phyloP scores from a whole-genome alignment of 2,113 vertebrate species.

The Salvelinus fontinalis region DNA sequence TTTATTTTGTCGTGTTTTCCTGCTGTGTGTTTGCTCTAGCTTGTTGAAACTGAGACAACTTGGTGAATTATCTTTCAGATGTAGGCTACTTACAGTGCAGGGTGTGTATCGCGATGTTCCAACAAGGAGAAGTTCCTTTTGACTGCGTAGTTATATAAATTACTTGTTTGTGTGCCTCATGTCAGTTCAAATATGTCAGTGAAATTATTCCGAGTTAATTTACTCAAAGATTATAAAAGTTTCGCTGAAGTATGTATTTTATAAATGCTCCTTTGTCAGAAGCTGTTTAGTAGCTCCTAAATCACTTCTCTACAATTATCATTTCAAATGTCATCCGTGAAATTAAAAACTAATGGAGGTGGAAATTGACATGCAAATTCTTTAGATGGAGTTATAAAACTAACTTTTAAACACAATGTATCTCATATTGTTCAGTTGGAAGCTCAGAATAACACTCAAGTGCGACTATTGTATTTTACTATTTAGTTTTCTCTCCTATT shows the following conservation, averaged over 20 bases:
- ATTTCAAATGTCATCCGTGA: not conserved
- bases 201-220: not conserved
- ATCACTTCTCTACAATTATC: not conserved
- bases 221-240: too few species aligned
- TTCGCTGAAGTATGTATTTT: not conserved
- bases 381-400: not conserved
- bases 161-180: not conserved
- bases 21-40: slow-evolving; percentile 30
- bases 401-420: not conserved
- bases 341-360: not conserved
- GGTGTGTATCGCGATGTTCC: slow-evolving; percentile 36
- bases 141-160: not conserved
- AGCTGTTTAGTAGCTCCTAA: not conserved
- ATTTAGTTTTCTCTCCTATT: slow-evolving; percentile 48
- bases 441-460: not conserved
- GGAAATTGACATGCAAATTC: not conserved
- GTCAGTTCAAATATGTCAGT: not conserved
- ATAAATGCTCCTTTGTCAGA: not conserved
- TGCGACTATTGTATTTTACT: slow-evolving; percentile 30
- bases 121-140: not conserved
- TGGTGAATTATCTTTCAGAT: slow-evolving; percentile 50
- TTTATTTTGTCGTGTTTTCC: not conserved
- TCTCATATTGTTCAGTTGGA: not conserved
- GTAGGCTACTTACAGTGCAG: slow-evolving; percentile 43
- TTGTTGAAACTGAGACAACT: slow-evolving; percentile 28